Evolutionary conservation across 1,140 invertebrate species (phyloP), one percentile per base, ranked within the genome.

Genomic region (Goniozus legneri): DNA sequence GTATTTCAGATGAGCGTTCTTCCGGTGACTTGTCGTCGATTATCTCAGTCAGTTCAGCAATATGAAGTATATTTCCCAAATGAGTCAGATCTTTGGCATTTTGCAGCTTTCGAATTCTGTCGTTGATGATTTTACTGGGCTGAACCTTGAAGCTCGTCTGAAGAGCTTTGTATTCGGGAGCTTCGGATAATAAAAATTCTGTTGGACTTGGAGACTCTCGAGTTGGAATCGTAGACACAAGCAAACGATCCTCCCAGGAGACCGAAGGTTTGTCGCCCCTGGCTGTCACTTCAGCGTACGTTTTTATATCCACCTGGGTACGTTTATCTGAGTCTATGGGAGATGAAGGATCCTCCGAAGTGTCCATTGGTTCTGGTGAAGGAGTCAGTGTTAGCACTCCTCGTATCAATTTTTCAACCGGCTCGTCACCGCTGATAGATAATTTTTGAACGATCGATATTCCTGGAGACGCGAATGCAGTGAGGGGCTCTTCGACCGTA

Each of bases 31-130:
- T 76, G n/a, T 82, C 75, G 1, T 71, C 70, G 2, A 79, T 68
- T 13, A 75, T 64, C 50, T 84, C 77, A 8, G 80, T 77, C 0
- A 85, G 45, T 0, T 79, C 80, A 2, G 81, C 79, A 14, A 85
- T 71, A 42, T 82, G 81, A 10, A 86, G 61, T 2, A 84, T 75
- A 56, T 82, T 79, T 13, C 73, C 76, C 10, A 81, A 56, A 51
- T 78, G 73, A 41, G 73, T 80, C 2, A 73, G 69, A 47, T 78
- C 74, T 7, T 65, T 64, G 8, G 73, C 71, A 47, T 79, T 78
- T 47, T 78, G 73, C 10, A 79, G 60, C 60, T 77, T 78, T 50
- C 78, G 79, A 20, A 81, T 71, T 51, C 82, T 78, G 40, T 83
- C 61, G 2, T 60, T 56, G 3, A 75, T 64, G 15, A 77, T 66